These are phyloP conservation scores for Hesperia comma DNA, from an alignment of 2,888 invertebrate species.

Conservation along the genomic window DNA sequence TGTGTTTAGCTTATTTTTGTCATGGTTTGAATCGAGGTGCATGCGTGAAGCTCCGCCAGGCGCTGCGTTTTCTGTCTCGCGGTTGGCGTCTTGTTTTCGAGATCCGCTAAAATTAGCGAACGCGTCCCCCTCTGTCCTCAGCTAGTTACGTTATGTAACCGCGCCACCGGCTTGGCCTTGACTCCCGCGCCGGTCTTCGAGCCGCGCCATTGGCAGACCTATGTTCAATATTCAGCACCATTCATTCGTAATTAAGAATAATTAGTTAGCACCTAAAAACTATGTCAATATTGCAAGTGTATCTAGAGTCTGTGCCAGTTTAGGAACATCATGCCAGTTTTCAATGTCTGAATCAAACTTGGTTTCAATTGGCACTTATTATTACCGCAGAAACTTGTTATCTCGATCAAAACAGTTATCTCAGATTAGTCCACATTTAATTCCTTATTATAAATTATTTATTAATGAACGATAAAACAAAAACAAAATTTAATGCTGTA, in stretches of 20 bases:
- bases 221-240: conserved; percentile 17
- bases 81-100: conserved; percentile 69
- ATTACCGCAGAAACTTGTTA: too few species aligned
- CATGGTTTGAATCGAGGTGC: conserved; percentile 40
- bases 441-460: too few species aligned
- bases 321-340: not conserved
- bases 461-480: too few species aligned
- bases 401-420: too few species aligned
- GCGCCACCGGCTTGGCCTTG: conserved; percentile 76
- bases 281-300: not conserved
- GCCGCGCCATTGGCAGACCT: conserved; percentile 40
- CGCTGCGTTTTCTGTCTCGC: conserved; percentile 54
- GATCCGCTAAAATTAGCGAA: conserved; percentile 78
- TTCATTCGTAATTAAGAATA: conserved; percentile 13
- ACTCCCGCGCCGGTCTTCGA: conserved; percentile 74
- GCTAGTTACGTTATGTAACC: conserved; percentile 77
- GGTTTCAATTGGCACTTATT: too few species aligned
- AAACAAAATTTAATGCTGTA: too few species aligned
- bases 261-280: not conserved
- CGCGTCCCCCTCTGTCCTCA: conserved; percentile 63
- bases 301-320: not conserved
- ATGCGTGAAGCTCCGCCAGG: conserved; percentile 42
- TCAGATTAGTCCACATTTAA: too few species aligned
- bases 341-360: not conserved
- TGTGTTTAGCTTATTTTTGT: conserved; percentile 30